These are phyloP conservation scores for Papilio gigon DNA, from an alignment of 2,888 invertebrate species.

Conservation along the genomic window DNA sequence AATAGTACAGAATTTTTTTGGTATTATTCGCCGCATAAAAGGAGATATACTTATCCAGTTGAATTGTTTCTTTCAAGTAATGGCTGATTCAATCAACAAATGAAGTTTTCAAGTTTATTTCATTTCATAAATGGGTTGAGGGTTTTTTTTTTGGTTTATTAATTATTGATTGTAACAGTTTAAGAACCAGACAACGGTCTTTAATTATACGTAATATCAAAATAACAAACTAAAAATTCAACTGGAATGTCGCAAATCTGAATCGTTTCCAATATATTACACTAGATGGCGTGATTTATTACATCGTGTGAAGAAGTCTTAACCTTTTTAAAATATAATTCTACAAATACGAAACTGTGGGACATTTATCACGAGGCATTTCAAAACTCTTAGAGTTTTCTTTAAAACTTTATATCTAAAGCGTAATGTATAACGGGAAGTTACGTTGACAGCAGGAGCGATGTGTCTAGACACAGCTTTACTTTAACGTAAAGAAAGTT, in stretches of 20 bases:
- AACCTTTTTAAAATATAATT: conserved; percentile 28
- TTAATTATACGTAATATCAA: too few species aligned
- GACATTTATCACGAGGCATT: conserved; percentile 21
- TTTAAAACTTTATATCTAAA: conserved; percentile 34
- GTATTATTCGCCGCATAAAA: too few species aligned
- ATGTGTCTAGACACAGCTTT: conserved; percentile 29
- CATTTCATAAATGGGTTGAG: too few species aligned
- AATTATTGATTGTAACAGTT: too few species aligned
- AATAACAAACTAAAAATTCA: background rate
- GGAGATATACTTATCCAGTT: too few species aligned
- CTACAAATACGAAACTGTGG: conserved; percentile 9
- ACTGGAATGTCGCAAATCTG: conserved; percentile 7
- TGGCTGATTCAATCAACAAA: too few species aligned
- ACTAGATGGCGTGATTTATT: conserved; percentile 16
- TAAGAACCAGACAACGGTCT: too few species aligned
- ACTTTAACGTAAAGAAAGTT: conserved; percentile 7
- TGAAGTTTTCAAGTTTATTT: too few species aligned
- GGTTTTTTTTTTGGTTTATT: too few species aligned
- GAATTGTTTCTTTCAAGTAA: too few species aligned
- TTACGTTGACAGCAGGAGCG: conserved; percentile 30
- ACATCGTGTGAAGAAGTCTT: conserved; percentile 8
- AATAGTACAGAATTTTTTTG: background rate
- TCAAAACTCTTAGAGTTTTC: conserved; percentile 31
- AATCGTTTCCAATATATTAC: background rate
- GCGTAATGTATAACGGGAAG: conserved; percentile 34